Evolutionary conservation across 2,113 vertebrate genomes (phyloP).

Genomic region (Callipepla californica): DNA sequence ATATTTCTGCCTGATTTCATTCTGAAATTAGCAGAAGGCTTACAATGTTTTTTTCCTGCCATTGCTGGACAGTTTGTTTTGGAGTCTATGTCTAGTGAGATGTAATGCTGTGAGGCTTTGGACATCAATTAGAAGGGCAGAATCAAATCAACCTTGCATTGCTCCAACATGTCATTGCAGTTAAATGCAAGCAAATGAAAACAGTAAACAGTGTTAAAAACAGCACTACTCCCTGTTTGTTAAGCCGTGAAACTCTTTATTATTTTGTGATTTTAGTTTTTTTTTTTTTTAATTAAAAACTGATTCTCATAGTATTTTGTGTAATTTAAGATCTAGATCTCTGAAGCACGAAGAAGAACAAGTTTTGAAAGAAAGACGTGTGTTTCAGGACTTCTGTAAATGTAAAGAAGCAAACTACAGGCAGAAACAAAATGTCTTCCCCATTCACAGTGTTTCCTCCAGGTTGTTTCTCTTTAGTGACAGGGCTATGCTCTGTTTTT

Average conservation of each 20-base stretch:
- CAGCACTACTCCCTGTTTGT: background rate
- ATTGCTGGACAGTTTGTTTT: background rate
- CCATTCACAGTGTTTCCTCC: fast-evolving
- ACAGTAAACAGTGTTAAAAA: background rate
- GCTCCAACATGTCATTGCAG: background rate
- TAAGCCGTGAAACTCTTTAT: background rate
- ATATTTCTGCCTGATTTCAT: slow-evolving; percentile 4
- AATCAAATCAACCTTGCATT: background rate
- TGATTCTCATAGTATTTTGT: background rate
- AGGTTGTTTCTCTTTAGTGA: fast-evolving
- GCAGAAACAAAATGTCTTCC: background rate
- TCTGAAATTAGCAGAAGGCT: background rate
- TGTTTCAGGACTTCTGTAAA: background rate
- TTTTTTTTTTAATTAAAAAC: background rate
- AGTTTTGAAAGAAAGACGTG: background rate
- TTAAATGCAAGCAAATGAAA: background rate
- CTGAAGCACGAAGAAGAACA: background rate
- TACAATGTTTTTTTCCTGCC: background rate
- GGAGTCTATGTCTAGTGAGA: background rate
- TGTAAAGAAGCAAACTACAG: background rate
- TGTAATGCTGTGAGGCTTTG: background rate
- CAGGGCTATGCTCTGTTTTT: background rate
- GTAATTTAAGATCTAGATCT: background rate
- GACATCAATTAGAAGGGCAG: background rate
- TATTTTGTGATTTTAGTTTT: background rate